Evolutionary conservation across 2,797 vertebrate genomes (phyloP), one percentile per base, ranked within the genome.

Genomic region (Todus mexicanus): DNA sequence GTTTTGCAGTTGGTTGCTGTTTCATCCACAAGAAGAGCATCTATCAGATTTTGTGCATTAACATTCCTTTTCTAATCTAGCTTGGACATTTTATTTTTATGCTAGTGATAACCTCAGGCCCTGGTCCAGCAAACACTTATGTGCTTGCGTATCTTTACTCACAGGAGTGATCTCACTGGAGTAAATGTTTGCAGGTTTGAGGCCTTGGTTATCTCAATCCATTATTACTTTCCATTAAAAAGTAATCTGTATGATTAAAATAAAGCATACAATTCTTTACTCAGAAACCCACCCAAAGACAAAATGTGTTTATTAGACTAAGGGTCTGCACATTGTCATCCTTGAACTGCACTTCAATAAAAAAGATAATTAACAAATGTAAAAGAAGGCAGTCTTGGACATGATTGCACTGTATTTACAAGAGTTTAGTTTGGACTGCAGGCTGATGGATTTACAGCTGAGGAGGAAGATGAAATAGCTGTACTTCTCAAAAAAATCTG

Each of bases 161-260:
- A 51, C 73, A 71, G 70, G 92, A 96, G 84, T 95, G 84, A 93
- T 96, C 82, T 63, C 81, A 66, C 53, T 71, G 77, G 84, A 68
- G 64, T 89, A 91, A 74, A 35, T 59, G 73, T 78, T 92, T 85
- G 76, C 70, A 50, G 81, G 79, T 94, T 95, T 85, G 82, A 94
- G 87, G 70, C 75, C 76, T 81, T 48, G 70, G 89, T 91, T 95
- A 95, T 96, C 94, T 86, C 92, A 72, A 70, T 79, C 73, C 93
- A 57, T 95, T 96, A 88, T 95, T 95, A 87, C 79, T 94, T 95
- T 95, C 94, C 89, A 94, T 96, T 96, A 94, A 94, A 96, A 94
- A 79, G 76, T 92, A 95, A 96, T 95, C 92, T 93, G 82, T 53
- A 74, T 10, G 3, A 93, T 86, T 94, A 89, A 95, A 95, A 96